Evolutionary conservation across 1,140 invertebrate genomes (phyloP), one percentile per base, ranked within the genome.

Genomic region (Bombus superbus): DNA sequence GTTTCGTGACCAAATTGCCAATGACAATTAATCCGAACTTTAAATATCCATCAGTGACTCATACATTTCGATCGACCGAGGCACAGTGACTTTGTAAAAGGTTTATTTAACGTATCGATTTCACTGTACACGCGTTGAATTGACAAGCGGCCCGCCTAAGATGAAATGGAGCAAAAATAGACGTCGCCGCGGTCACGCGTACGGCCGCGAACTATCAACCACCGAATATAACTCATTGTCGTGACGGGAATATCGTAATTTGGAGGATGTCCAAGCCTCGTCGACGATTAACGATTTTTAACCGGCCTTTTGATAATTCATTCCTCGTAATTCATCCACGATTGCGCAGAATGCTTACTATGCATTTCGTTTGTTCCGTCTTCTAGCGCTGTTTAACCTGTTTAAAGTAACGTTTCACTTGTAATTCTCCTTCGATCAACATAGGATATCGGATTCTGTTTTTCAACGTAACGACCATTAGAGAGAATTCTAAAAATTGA

Each of bases 161-260:
- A 72, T 53, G 47, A 85, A 81, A 74, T 66, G 69, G 28, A 10
- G 53, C 79, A 81, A 68, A 81, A 85, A 85, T 85, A 85, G 84
- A 10, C 47, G 18, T 74, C 22, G 84, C 38, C 69, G 68, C 32
- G 75, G 47, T 62, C 74, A 89, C 53, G 80, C 73, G 44, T 74
- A 53, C 76, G 87, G 68, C 66, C 72, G 85, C 85, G 88, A 89
- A 89, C 88, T 89, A 89, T 89, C 76, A 88, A 89, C 71, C 53
- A 57, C 53, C 85, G 68, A 85, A 85, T 85, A 85, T 89, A 83
- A 89, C 85, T 89, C 81, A 86, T 89, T 86, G 88, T 89, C 88
- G 57, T 77, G 79, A 80, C 79, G 75, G n/a, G 57, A 83, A 89
- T 76, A 81, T 88, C 83, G 87, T 86, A 86, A 89, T 85, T 88